Evolutionary conservation across 2,113 vertebrate genomes (phyloP), one percentile per base, ranked within the genome.

Genomic region (Stercorarius parasiticus): DNA sequence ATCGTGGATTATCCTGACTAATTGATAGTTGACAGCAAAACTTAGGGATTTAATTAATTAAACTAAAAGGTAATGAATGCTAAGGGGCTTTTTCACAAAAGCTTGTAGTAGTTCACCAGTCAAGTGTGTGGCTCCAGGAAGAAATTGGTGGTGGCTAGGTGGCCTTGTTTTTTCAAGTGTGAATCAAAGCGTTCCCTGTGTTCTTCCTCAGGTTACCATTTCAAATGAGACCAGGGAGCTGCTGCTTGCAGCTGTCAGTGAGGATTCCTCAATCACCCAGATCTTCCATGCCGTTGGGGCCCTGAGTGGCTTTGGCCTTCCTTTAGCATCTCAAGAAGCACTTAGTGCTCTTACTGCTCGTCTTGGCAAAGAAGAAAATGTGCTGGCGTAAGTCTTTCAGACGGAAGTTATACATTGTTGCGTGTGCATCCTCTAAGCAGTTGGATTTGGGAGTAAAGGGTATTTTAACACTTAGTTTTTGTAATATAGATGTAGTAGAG

Each of bases 171-270:
- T 64, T 47, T 55, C 18, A n/a, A 4, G 5, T 42, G 15, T 55
- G 32, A 45, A 18, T 43, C 11, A 4, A 11, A 0, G 0, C 73
- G 27, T 90, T 81, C 21, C 38, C 40, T 86, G 13, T 97, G 59
- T 95, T 69, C 38, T 84, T 91, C 65, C 79, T 80, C 94, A 99
- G 99, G 99, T 99, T 70, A 98, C 98, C 9, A 96, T 99, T 93
- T 99, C 99, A 47, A 99, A 99, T 49, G 99, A 99, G 97, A 99
- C 99, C 30, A 98, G 99, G 43, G 99, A 99, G 91, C 98, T 99
- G 82, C 98, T 99, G 17, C 98, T 99, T 96, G 99, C 99, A 42
- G 98, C 99, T 16, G 98, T 99, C 55, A 99, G 99, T 13, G 99
- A 99, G 96, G 99, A 99, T 92, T 99, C 99, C 2, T 98, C 99